These are phyloP conservation scores for Geodia barretti DNA, from an alignment of 37 sponge, comb jelly and placozoan species.

Conservation along the genomic window DNA sequence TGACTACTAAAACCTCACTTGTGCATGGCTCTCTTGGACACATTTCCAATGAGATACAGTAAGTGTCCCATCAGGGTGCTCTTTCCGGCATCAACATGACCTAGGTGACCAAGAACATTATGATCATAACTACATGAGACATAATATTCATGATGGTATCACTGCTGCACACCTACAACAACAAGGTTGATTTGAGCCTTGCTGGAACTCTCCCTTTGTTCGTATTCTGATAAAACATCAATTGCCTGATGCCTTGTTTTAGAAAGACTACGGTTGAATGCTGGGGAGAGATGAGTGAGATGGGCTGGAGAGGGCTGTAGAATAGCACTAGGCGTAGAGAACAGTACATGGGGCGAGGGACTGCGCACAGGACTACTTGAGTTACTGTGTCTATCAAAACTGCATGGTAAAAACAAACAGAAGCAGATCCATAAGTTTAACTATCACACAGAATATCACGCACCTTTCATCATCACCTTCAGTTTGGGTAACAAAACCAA, in stretches of 20 bases:
- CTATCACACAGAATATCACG: not conserved
- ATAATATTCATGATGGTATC: not conserved
- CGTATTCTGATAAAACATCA: constrained; percentile 73
- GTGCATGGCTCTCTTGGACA: constrained; percentile 90
- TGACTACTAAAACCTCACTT: constrained; percentile 62
- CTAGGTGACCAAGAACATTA: constrained; percentile 13
- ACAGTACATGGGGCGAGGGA: constrained; percentile 26
- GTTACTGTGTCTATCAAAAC: not conserved
- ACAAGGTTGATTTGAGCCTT: constrained; percentile 85
- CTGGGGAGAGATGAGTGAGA: not conserved
- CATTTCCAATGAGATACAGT: constrained; percentile 83
- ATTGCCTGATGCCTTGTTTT: constrained; percentile 15
- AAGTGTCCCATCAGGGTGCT: constrained; percentile 99
- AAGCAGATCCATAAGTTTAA: not conserved
- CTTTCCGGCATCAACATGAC: constrained; percentile 99
- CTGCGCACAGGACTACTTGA: constrained; percentile 15
- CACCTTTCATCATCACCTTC: not conserved
- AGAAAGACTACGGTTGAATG: not conserved
- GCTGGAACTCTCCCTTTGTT: constrained; percentile 40
- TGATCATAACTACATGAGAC: not conserved
- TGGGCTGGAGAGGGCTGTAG: not conserved
- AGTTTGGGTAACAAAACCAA: not conserved
- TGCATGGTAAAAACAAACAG: not conserved
- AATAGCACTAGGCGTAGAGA: not conserved
- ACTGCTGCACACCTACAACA: constrained; percentile 67